Conservation (phyloP, 2,797 vertebrate species). For the Cuculus canorus region DNA sequence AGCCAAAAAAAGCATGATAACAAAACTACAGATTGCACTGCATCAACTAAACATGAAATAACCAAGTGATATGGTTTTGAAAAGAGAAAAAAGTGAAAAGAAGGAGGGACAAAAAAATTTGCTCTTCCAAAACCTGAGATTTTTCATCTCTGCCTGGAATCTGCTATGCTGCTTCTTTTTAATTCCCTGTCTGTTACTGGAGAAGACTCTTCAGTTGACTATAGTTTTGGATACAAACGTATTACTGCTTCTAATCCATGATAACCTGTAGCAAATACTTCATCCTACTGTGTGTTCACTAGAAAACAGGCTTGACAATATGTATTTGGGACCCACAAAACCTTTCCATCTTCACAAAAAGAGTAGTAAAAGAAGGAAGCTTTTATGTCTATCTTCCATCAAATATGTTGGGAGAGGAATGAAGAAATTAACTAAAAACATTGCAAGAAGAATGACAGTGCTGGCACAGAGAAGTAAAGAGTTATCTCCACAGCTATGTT, state of each 20-base stretch:
- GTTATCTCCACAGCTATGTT: background rate
- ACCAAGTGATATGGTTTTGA: background rate
- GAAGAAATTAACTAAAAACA: background rate
- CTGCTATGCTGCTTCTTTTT: background rate
- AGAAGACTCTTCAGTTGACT: background rate
- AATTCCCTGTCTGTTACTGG: background rate
- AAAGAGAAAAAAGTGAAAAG: background rate
- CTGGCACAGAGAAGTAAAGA: background rate
- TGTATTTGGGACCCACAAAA: background rate
- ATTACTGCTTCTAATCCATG: background rate
- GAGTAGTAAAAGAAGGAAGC: background rate
- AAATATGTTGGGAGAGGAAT: background rate
- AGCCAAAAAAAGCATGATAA: background rate
- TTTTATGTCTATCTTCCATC: background rate
- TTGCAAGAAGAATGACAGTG: background rate
- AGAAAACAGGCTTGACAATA: background rate
- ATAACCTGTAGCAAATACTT: background rate
- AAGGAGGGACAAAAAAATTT: background rate
- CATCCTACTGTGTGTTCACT: background rate
- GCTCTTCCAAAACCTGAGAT: background rate
- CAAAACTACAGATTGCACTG: background rate
- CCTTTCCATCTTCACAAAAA: background rate
- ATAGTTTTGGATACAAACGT: background rate
- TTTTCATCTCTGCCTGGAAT: background rate
- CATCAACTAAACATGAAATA: background rate